phyloP scores from a whole-genome alignment of 92 coral and sea anemone species.

The Phenganax marumi region DNA sequence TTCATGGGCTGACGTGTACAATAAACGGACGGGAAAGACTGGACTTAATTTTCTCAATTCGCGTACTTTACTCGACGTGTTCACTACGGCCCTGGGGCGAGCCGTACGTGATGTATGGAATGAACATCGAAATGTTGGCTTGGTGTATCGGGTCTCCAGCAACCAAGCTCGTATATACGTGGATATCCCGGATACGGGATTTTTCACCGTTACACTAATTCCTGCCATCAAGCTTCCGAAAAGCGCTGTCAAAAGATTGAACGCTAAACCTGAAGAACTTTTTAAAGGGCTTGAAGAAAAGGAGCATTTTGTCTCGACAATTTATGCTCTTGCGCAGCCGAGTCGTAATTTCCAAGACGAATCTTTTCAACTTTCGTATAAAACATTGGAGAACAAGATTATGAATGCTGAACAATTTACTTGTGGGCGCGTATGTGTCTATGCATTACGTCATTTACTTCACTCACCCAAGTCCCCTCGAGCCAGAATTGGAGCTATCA shows the following conservation, averaged over 20 bases:
- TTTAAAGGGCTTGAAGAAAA: slow-evolving; percentile 9
- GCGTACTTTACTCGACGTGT: slow-evolving; percentile 30
- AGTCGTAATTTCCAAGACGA: slow-evolving; percentile 9
- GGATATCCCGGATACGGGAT: slow-evolving; percentile 22
- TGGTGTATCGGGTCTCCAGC: slow-evolving; percentile 39
- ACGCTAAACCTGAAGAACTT: slow-evolving; percentile 3
- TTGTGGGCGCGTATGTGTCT: slow-evolving; percentile 23
- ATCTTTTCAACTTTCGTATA: slow-evolving; percentile 8
- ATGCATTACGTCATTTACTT: slow-evolving; percentile 32
- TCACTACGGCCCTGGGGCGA: slow-evolving; percentile 31
- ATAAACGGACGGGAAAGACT: not conserved
- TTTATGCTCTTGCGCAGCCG: slow-evolving; percentile 23
- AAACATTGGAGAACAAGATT: not conserved
- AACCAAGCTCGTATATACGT: slow-evolving; percentile 22
- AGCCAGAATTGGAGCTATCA: not conserved
- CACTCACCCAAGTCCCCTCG: slow-evolving; percentile 33
- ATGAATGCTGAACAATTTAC: slow-evolving; percentile 16
- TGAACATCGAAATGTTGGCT: slow-evolving; percentile 34
- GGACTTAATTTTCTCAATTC: slow-evolving; percentile 7
- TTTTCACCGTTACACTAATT: slow-evolving; percentile 18
- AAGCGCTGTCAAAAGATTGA: slow-evolving; percentile 18
- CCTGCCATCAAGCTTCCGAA: slow-evolving; percentile 25
- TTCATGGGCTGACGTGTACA: slow-evolving; percentile 27
- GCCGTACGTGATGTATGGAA: slow-evolving; percentile 33
- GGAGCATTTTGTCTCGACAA: not conserved